phyloP scores from a whole-genome alignment of 1,140 invertebrate genomes.

The Whitmania pigra region DNA sequence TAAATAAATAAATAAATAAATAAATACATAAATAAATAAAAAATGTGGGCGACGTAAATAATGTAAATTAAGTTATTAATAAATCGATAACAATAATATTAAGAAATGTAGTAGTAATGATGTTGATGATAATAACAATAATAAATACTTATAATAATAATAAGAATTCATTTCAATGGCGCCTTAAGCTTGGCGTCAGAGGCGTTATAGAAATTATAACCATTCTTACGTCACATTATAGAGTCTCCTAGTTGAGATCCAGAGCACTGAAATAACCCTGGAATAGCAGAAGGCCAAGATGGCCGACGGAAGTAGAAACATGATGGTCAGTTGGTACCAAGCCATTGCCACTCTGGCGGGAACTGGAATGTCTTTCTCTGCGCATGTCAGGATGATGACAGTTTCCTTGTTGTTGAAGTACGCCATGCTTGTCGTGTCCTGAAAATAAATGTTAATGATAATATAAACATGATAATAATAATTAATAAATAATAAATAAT shows the following conservation, averaged over 20 bases:
- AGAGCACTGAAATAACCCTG: slow-evolving; percentile 48
- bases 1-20: too few species aligned
- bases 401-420: slow-evolving; percentile 10
- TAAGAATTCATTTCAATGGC: neutral
- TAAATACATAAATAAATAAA: too few species aligned
- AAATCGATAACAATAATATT: too few species aligned
- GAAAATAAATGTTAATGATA: neutral
- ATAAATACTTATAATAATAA: too few species aligned
- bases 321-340: slow-evolving; percentile 45
- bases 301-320: slow-evolving; percentile 45
- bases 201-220: too few species aligned
- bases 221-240: slow-evolving; percentile 26
- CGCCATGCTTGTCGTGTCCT: slow-evolving; percentile 12
- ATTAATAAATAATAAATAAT: too few species aligned
- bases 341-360: slow-evolving; percentile 34
- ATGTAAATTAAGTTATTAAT: too few species aligned
- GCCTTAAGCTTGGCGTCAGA: too few species aligned
- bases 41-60: too few species aligned
- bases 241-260: slow-evolving; percentile 45
- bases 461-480: too few species aligned
- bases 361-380: slow-evolving; percentile 1
- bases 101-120: too few species aligned
- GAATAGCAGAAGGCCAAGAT: slow-evolving; percentile 48
- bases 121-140: too few species aligned
- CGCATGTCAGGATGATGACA: slow-evolving; percentile 8